Evolutionary conservation across 2,888 invertebrate species (phyloP), one percentile per base, ranked within the genome.

Genomic region (Eurois occulta): DNA sequence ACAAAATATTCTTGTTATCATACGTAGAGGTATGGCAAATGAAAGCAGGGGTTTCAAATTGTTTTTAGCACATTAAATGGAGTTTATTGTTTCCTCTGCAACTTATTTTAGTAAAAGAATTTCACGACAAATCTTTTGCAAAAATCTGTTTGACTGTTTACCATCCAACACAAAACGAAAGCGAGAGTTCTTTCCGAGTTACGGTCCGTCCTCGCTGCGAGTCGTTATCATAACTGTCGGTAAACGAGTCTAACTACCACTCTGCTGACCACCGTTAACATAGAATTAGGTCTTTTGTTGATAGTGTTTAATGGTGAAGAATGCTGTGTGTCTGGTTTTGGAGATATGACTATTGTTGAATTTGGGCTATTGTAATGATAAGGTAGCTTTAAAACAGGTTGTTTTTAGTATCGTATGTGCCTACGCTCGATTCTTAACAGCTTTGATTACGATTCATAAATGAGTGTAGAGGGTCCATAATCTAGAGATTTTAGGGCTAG

Each of bases 191-290:
- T 28, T 41, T 35, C n/a, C 43, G 16, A 35, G 24, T 13, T 24
- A 24, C 32, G 2, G 81, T 52, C 74, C 58, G 81, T 81, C 66
- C 35, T 24, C 66, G 21, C 38, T 46, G 6, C 28, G 3, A 32
- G 32, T 67, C 43, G 66, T 81, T 79, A 52, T 67, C 60, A 62
- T 79, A 79, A 79, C 79, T 75, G 79, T 79, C 32, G 11, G 81
- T 32, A 38, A 75, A 35, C 66, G 21, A 74, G 78, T 43, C 43
- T 38, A 28, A 41, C 41, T 35, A 0, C 35, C 18, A 16, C 48
- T 48, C 38, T n/a, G 7, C 32, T 46, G 46, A 58, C 65, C 55
- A 41, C 73, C 66, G 75, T 81, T 78, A 60, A 52, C 28, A 24
- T 43, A 70, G 11, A 73, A 73, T 62, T 28, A 16, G n/a, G 24